Percentiles rank a stretch among this genome's conserved stretches.
Evolutionary conservation across 1,140 invertebrate genomes (phyloP).

Genomic region (Pachyrhynchus sulphureomaculatus): DNA sequence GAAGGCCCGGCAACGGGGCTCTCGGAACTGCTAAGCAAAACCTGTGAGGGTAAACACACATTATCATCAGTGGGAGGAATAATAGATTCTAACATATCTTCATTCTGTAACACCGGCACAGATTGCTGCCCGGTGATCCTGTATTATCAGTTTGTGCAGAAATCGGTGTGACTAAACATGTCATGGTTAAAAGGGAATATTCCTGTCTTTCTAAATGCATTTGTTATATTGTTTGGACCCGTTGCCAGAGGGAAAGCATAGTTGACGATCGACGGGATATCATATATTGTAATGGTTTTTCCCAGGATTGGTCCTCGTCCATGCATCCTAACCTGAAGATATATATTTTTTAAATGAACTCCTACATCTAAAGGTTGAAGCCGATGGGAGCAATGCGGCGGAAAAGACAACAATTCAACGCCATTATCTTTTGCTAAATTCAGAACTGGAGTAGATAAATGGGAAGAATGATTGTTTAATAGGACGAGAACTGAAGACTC

Average conservation of each 20-base stretch:
- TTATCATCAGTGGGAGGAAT: too few species aligned
- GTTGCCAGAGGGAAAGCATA: too few species aligned
- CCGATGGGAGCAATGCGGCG: slow-evolving; percentile 48
- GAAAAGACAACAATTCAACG: slow-evolving; percentile 47
- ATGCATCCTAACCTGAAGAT: slow-evolving; percentile 52
- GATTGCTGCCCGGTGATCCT: slow-evolving; percentile 25
- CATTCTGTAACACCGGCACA: too few species aligned
- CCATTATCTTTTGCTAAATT: slow-evolving; percentile 39
- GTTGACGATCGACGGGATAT: too few species aligned
- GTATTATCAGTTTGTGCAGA: too few species aligned
- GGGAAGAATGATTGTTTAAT: slow-evolving; percentile 38
- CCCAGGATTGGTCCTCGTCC: slow-evolving; percentile 41
- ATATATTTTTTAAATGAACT: slow-evolving; percentile 47
- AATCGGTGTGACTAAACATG: slow-evolving; percentile 52
- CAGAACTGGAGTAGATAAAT: slow-evolving; percentile 35
- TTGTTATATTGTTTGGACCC: slow-evolving; percentile 51
- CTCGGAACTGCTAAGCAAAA: too few species aligned
- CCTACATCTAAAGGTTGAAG: slow-evolving; percentile 50
- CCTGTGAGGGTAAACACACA: too few species aligned
- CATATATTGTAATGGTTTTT: neutral
- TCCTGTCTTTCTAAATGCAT: slow-evolving; percentile 51
- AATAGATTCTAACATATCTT: too few species aligned
- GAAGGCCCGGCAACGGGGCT: too few species aligned
- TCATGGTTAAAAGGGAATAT: slow-evolving; percentile 48
- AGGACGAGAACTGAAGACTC: slow-evolving; percentile 42